A percentile compares a stretch with the other conserved stretches of the same genome.
Evolutionary conservation across 2,113 vertebrate genomes (phyloP).

Genomic region (Corydoras sp.): DNA sequence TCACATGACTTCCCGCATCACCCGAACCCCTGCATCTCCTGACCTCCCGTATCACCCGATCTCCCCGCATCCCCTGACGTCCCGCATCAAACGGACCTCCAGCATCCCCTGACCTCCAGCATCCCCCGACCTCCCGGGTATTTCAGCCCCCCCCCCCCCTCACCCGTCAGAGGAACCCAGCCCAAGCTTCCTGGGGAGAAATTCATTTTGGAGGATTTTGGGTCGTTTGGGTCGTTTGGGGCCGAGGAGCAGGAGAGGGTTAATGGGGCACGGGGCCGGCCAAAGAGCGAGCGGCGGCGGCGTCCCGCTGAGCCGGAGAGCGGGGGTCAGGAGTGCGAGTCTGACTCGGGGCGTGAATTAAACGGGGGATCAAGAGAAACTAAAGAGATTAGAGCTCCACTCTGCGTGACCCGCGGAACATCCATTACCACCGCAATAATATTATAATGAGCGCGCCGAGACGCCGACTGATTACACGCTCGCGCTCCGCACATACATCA

Average conservation of each 20-base stretch:
- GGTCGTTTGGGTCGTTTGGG: constrained; percentile 6
- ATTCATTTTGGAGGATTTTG: background rate
- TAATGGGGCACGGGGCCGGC: too few species aligned
- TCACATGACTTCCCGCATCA: too few species aligned
- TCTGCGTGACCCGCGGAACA: background rate
- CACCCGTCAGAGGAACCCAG: too few species aligned
- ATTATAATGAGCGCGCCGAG: background rate
- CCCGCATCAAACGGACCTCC: too few species aligned
- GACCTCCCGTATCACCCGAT: too few species aligned
- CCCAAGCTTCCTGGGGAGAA: too few species aligned
- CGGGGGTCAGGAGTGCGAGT: background rate
- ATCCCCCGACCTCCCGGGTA: too few species aligned
- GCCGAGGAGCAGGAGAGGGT: background rate
- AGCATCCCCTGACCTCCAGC: too few species aligned
- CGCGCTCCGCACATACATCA: background rate
- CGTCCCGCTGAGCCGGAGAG: background rate
- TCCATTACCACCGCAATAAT: background rate
- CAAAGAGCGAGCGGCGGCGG: too few species aligned
- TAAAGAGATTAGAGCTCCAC: constrained; percentile 13
- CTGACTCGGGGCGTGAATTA: constrained; percentile 15
- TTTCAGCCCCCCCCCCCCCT: too few species aligned
- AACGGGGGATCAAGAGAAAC: constrained; percentile 5
- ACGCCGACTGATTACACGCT: background rate
- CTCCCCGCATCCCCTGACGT: too few species aligned
- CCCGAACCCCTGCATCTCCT: too few species aligned